phyloP scores from a whole-genome alignment of 2,113 vertebrate genomes.

The Phocoena sinus region DNA sequence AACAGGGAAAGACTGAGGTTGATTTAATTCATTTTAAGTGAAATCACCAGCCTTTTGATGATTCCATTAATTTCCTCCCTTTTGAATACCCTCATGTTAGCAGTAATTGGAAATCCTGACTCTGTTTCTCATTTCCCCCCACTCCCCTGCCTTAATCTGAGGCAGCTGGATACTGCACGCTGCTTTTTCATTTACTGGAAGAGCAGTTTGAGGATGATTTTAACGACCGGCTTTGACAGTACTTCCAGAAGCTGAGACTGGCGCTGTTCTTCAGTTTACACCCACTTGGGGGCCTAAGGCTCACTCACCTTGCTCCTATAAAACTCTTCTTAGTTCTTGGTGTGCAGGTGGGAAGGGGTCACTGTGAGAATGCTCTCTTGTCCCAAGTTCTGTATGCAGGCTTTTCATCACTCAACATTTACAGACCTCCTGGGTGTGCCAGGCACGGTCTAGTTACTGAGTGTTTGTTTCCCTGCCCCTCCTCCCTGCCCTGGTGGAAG shows the following conservation, averaged over 20 bases:
- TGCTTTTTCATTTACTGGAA: conserved; percentile 48
- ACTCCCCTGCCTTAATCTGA: conserved; percentile 50
- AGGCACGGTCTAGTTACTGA: background rate
- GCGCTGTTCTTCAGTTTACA: background rate
- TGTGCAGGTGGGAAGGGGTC: background rate
- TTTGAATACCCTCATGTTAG: conserved; percentile 44
- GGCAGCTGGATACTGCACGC: conserved; percentile 22
- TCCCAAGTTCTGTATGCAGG: background rate
- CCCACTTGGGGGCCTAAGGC: background rate
- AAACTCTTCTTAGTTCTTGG: background rate
- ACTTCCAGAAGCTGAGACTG: conserved; percentile 25
- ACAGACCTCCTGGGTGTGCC: background rate
- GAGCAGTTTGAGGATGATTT: conserved; percentile 35
- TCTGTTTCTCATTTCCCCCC: background rate
- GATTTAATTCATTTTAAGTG: conserved; percentile 54
- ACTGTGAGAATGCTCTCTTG: background rate
- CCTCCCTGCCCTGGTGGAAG: background rate
- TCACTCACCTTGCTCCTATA: background rate
- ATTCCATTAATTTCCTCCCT: conserved; percentile 55
- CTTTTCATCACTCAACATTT: background rate
- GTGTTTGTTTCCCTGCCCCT: background rate
- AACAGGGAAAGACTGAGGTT: conserved; percentile 26
- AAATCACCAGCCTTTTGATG: conserved; percentile 57
- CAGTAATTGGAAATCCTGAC: conserved; percentile 49
- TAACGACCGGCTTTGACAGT: background rate